Evolutionary conservation across 2,113 vertebrate species (phyloP), one percentile per base, ranked within the genome.

Genomic region (Passer domesticus): DNA sequence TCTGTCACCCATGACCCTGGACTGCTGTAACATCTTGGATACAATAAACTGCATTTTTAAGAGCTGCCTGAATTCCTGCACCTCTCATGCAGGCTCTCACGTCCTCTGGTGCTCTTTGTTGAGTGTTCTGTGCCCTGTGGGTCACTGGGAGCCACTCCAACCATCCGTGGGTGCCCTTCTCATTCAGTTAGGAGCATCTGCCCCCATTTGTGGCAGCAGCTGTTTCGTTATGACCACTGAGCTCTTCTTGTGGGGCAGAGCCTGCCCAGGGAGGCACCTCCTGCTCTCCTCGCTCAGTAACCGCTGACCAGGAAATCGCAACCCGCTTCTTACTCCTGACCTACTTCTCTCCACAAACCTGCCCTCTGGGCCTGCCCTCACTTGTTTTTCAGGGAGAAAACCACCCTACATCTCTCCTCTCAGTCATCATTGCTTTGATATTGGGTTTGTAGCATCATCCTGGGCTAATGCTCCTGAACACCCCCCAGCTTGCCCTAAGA

Each of bases 301-400:
- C 93, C 49, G 0, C 93, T 82, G 90, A 95, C 88, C 60, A 95
- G 94, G 93, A 94, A 94, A 83, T 87, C 0, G 4, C 58, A 87
- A 7, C 1, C 25, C 0, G 0, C 10, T 75, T 78, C 88, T 75
- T 84, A 15, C 76, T 94, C 66, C 31, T 96, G 96, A 97, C 96
- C 95, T 95, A 96, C 53, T 96, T 96, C 75, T 96, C 87, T 74
- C 23, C 27, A 27, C 22, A 60, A 75, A 63, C 47, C 8, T 43
- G 53, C 22, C 44, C 5, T 0, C 0, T 15, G 76, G 67, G 67
- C 50, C 63, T 73, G 58, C 69, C 23, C 35, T 73, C 15, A 0
- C 70, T 91, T 27, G 43, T 62, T 74, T 55, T n/a, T 24, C 0
- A 4, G n/a, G 43, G 68, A 85, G 55, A 83, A 91, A 88, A 66